These are phyloP conservation scores for Dorcus parallelipipedus DNA, from an alignment of 2,888 invertebrate species.

Conservation along the genomic window DNA sequence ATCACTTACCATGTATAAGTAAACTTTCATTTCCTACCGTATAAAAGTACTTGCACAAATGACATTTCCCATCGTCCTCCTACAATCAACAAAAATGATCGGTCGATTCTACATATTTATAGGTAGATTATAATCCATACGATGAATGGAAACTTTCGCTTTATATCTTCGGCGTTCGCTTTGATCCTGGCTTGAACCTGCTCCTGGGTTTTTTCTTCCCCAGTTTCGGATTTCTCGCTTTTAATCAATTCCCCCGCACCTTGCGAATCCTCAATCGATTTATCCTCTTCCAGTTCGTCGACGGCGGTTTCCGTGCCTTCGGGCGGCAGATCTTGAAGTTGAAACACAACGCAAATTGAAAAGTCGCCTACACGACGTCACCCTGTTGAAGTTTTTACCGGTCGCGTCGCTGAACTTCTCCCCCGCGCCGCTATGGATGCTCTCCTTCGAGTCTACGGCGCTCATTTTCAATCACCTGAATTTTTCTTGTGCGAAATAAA, in stretches of 20 bases:
- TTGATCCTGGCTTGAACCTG: too few species aligned
- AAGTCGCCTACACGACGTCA: too few species aligned
- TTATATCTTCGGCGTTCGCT: too few species aligned
- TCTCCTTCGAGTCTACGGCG: not conserved
- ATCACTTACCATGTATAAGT: constrained; percentile 16
- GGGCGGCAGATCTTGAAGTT: constrained; percentile 2
- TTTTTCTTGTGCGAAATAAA: not conserved
- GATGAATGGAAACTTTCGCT: too few species aligned
- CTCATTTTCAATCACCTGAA: constrained; percentile 1
- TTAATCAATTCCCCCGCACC: not conserved
- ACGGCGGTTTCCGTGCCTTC: constrained; percentile 1
- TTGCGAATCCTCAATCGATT: not conserved
- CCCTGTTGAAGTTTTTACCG: not conserved
- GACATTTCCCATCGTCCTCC: constrained; percentile 10
- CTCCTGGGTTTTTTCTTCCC: not conserved
- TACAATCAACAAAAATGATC: not conserved
- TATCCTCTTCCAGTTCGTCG: not conserved
- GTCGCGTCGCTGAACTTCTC: constrained; percentile 9
- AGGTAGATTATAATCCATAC: too few species aligned
- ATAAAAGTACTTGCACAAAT: constrained; percentile 22
- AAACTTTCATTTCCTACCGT: constrained; percentile 17
- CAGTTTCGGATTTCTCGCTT: not conserved
- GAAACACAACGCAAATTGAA: not conserved
- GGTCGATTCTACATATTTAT: not conserved
- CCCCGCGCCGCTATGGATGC: constrained; percentile 1